phyloP scores from a whole-genome alignment of 2,797 vertebrate species.

The Catharus ustulatus region DNA sequence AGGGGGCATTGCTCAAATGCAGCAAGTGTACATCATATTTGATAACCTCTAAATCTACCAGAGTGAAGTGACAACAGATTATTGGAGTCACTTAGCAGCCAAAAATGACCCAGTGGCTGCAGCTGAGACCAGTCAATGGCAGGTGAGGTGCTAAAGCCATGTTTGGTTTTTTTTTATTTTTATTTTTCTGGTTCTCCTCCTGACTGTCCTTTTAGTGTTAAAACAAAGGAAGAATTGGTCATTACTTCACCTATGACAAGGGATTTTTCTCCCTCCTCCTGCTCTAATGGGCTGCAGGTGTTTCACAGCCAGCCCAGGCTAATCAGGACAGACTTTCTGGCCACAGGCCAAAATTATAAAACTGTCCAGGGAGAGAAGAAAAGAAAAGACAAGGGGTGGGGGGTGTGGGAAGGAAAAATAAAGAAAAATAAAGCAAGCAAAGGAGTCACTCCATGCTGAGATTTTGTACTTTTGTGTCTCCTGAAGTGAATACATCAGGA shows the following conservation, averaged over 20 bases:
- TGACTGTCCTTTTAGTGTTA: not conserved
- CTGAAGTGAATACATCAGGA: conserved; percentile 53
- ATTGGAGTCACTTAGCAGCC: not conserved
- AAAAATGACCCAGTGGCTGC: not conserved
- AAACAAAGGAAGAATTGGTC: conserved; percentile 33
- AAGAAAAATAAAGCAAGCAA: not conserved
- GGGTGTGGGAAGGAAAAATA: not conserved
- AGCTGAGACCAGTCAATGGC: not conserved
- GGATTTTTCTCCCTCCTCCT: not conserved
- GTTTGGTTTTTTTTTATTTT: not conserved
- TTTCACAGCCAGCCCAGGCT: conserved; percentile 59
- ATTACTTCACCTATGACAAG: conserved; percentile 50
- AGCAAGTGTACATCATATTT: not conserved
- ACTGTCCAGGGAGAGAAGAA: conserved; percentile 64
- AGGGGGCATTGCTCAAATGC: not conserved
- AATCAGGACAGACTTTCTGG: conserved; percentile 67
- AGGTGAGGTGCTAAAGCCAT: not conserved
- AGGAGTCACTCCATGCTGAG: conserved; percentile 68
- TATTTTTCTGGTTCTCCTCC: not conserved
- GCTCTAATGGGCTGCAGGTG: conserved; percentile 69
- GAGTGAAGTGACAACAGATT: not conserved
- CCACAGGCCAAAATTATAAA: conserved; percentile 60
- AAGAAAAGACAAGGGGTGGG: conserved; percentile 2
- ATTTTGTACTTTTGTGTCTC: conserved; percentile 70
- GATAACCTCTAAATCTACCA: not conserved